Percentiles rank a stretch among this genome's conserved stretches.
phyloP scores from a whole-genome alignment of 2,113 vertebrate genomes.

The Chlamydotis undulata region DNA sequence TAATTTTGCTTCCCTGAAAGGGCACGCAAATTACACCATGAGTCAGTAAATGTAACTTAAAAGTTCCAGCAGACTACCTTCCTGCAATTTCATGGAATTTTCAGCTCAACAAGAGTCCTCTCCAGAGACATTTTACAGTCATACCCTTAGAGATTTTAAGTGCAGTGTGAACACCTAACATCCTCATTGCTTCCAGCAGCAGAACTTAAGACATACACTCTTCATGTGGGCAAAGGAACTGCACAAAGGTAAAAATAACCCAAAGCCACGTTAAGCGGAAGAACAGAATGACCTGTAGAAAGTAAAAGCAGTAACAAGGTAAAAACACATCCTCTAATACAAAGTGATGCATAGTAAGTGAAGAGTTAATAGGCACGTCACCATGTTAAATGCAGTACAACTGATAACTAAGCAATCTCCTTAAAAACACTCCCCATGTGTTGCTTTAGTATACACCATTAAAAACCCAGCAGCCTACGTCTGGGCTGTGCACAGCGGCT shows the following conservation, averaged over 20 bases:
- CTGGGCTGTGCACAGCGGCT: neutral
- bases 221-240: neutral
- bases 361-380: neutral
- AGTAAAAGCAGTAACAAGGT: neutral
- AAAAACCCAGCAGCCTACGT: neutral
- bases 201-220: neutral
- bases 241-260: neutral
- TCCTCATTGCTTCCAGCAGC: neutral
- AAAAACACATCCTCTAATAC: neutral
- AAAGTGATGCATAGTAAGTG: neutral
- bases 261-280: neutral
- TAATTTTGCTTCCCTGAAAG: neutral
- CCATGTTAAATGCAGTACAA: neutral
- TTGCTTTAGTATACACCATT: neutral
- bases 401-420: neutral
- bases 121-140: neutral
- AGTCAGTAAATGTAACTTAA: neutral
- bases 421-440: neutral
- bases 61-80: constrained; percentile 30
- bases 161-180: neutral
- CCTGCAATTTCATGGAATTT: neutral
- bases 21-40: neutral
- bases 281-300: neutral
- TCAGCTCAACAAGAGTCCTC: neutral
- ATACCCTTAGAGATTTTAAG: neutral